Conservation (phyloP, 2,113 vertebrate species). For the Gymnobelideus leadbeateri region DNA sequence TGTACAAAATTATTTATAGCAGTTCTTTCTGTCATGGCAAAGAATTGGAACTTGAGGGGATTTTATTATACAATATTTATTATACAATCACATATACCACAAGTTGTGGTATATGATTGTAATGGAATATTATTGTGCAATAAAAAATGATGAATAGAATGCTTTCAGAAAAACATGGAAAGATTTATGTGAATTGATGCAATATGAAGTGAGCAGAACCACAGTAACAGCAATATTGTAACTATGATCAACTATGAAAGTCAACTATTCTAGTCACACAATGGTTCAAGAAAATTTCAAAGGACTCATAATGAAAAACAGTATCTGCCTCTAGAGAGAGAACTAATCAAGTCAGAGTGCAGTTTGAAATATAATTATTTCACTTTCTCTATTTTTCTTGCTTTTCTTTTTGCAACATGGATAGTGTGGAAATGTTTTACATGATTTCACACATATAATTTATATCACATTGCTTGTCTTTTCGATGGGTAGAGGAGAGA, state of each 20-base stretch:
- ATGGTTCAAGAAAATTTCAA: neutral
- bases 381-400: neutral
- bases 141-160: neutral
- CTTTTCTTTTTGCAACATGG: neutral
- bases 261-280: neutral
- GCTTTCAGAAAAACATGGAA: neutral
- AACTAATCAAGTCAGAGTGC: neutral
- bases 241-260: neutral
- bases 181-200: neutral
- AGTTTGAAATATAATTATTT: neutral
- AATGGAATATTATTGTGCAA: neutral
- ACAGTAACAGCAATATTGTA: neutral
- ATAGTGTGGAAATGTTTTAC: neutral
- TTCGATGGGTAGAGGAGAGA: neutral
- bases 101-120: neutral
- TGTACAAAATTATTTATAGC: neutral
- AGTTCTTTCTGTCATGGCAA: neutral
- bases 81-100: no score
- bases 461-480: neutral
- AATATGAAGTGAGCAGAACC: neutral
- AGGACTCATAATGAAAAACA: neutral
- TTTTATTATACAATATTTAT: no score
- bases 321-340: neutral
- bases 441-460: neutral
- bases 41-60: neutral